Base-by-base conservation (phyloP, 2,888 invertebrate species). In the Synanthedon tipuliformis region DNA sequence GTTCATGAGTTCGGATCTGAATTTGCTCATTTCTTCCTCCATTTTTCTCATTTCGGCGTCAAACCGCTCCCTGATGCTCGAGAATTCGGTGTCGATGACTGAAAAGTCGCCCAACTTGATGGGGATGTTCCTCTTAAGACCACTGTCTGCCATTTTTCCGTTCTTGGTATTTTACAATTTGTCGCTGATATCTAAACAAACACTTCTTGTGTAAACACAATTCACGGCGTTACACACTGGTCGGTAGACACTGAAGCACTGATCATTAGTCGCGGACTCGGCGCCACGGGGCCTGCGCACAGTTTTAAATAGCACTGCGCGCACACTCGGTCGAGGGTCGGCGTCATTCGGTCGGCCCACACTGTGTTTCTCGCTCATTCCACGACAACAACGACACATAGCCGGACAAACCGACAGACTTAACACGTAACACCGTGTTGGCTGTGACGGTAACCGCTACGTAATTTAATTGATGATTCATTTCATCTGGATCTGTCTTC, bases 21-120 rank as follows among this genome's bases (percentile, higher is more conserved):
- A 97, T 89, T 94, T 93, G 80, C 94, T 93, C 98, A 98, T 98
- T 89, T 98, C 98, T 73, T 97, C 97, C 89, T 98, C 98, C 95
- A 98, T 98, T 89, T 97, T 96, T 72, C 94, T 91, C 98, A 98
- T 98, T 90, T 98, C 98, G 61, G 94, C 93, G 84, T 98, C 97
- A 84, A 97, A 97, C 66, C 96, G 90, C 81, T 97, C 97, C 73
- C 97, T 92, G 80, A 98, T 98, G 88, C 94, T 96, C 75, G 95
- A 95, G 89, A 97, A 98, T 88, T 98, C 98, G 64, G 95, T 95
- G 87, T 98, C 97, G 88, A 97, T 95, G 78, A 98, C 95, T 89
- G 95, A 95, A 89, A 95, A 95, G 85, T 97, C 96, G 68, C 95
- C 95, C 83, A 96, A 90, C 88, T 94, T 95, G 88, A 97, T 95